Base-by-base conservation (phyloP, 1,140 invertebrate genomes). In the Potamilus streckersoni region DNA sequence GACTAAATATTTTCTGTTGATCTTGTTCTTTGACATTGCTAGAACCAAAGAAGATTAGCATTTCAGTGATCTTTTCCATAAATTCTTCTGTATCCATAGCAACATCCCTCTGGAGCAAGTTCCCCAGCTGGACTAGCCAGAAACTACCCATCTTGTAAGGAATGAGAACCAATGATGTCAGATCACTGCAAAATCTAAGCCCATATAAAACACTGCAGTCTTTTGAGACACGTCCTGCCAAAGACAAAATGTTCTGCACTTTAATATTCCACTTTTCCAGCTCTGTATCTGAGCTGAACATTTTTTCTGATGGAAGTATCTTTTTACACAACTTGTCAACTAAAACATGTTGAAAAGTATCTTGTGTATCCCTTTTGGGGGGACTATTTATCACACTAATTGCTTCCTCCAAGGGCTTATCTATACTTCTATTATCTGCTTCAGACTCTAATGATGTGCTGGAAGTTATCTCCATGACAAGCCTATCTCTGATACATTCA, bases 171-270 rank as follows among this genome's bases (percentile, higher is more conserved):
- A 27, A 4, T 19, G 17, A 20, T 3, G 67, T 57, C 2, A 76
- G 8, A 16, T 76, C 74, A 17, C 15, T 27, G 20, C 74, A 70
- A 63, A 76, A 15, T 17, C 68, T 38, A 13, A 76, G 27, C 23
- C 61, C 62, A 49, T 76, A 64, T 8, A 68, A 20, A 59, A 59
- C 16, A 4, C 12, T 60, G 19, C 64, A 55, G 16, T 56, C 56
- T 20, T 38, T 56, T 20, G 64, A 74, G 20, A 74, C 60, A 13
- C 68, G 57, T 12, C n/a, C 58, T 27, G 72, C 72, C 1, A 68
- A 19, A 16, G 66, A 68, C n/a, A 69, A 12, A 14, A 57, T 56
- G 12, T 8, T 49, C 14, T 17, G 56, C 12, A 69, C 72, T 8
- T 60, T 23, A 4, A 15, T 38, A n/a, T 31, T n/a, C 72, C 72